Evolutionary conservation across 1,140 invertebrate species (phyloP).

Genomic region (Stratiolaelaps scimitus): DNA sequence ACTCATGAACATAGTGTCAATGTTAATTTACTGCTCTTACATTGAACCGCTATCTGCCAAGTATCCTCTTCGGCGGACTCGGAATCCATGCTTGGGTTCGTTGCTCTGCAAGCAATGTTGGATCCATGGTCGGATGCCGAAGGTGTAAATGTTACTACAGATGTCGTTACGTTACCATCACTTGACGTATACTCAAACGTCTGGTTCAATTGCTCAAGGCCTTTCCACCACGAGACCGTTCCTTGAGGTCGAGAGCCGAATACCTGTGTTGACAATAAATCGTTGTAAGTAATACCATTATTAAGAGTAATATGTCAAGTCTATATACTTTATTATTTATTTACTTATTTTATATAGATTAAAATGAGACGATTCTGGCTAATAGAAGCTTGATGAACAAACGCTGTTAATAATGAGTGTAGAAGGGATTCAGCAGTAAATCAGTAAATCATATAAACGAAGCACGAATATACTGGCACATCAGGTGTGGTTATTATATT

Average conservation of each 20-base stretch:
- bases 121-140: conserved; percentile 22
- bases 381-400: too few species aligned
- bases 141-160: conserved; percentile 32
- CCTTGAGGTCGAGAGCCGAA: conserved; percentile 31
- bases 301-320: too few species aligned
- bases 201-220: conserved; percentile 32
- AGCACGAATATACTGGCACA: too few species aligned
- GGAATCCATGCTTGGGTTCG: conserved; percentile 30
- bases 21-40: not conserved
- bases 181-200: conserved; percentile 31
- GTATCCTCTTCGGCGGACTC: conserved; percentile 24
- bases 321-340: too few species aligned
- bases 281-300: too few species aligned
- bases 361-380: too few species aligned
- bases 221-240: conserved; percentile 31
- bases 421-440: too few species aligned
- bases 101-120: conserved; percentile 29
- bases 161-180: conserved; percentile 34
- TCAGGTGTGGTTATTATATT: too few species aligned
- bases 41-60: conserved; percentile 17
- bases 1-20: too few species aligned
- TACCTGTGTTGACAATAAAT: not conserved
- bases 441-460: too few species aligned
- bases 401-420: too few species aligned
- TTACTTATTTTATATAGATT: too few species aligned